phyloP scores from a whole-genome alignment of 1,140 invertebrate genomes.

The Drosophila ficusphila region DNA sequence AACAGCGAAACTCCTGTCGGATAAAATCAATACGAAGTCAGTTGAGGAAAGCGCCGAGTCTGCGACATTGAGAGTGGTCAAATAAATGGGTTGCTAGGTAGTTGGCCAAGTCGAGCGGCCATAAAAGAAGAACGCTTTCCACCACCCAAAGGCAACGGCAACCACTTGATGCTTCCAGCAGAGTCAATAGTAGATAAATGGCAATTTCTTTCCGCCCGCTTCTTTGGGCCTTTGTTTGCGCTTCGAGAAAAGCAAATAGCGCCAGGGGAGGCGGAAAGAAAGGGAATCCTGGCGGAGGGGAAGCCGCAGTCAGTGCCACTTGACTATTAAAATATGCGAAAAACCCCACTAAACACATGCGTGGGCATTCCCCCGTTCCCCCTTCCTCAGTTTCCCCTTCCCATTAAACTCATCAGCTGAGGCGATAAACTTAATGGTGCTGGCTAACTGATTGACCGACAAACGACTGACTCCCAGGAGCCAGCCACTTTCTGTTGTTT shows the following conservation, averaged over 20 bases:
- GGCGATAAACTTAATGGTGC: slow-evolving; percentile 73
- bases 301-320: slow-evolving; percentile 45
- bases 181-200: slow-evolving; percentile 81
- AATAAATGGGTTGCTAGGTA: slow-evolving; percentile 23
- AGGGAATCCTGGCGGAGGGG: background rate
- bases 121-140: slow-evolving; percentile 19
- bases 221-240: slow-evolving; percentile 61
- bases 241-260: slow-evolving; percentile 72
- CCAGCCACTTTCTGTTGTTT: slow-evolving; percentile 75
- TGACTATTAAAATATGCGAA: slow-evolving; percentile 81
- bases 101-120: slow-evolving; percentile 1
- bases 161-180: slow-evolving; percentile 46
- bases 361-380: slow-evolving; percentile 13
- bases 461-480: slow-evolving; percentile 18
- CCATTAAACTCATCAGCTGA: slow-evolving; percentile 37
- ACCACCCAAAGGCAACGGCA: slow-evolving; percentile 2
- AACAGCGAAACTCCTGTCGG: background rate
- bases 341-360: slow-evolving; percentile 14
- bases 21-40: slow-evolving; percentile 34
- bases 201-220: slow-evolving; percentile 70
- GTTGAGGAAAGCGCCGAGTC: slow-evolving; percentile 7
- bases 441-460: slow-evolving; percentile 53
- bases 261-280: background rate
- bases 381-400: too few species aligned
- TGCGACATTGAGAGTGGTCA: slow-evolving; percentile 34